Evolutionary conservation across 2,888 invertebrate species (phyloP).

Genomic region (Myopa testacea): DNA sequence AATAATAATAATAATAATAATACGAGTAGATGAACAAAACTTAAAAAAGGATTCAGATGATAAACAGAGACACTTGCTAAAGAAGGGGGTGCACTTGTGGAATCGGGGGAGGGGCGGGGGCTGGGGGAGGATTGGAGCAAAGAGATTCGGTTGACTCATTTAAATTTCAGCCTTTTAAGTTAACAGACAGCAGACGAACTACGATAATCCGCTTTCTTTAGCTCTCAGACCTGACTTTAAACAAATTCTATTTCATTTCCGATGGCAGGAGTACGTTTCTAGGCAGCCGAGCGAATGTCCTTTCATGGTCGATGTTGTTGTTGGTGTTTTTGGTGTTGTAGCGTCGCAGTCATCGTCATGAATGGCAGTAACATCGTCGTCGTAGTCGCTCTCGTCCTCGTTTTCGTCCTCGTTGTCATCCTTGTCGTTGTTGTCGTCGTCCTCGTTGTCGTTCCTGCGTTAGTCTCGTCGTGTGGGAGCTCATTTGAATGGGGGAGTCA

Average conservation of each 20-base stretch:
- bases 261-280: background rate
- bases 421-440: background rate
- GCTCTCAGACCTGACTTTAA: background rate
- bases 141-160: background rate
- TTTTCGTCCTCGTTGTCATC: conserved; percentile 40
- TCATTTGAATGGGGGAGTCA: background rate
- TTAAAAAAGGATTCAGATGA: background rate
- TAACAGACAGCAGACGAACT: background rate
- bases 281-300: conserved; percentile 57
- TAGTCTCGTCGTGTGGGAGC: conserved; percentile 8
- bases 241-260: background rate
- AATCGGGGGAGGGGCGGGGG: background rate
- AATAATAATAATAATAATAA: too few relatives aligned
- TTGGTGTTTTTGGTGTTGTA: conserved; percentile 33
- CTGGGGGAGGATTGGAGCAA: background rate
- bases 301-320: conserved; percentile 60
- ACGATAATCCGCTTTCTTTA: conserved; percentile 3
- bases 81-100: background rate
- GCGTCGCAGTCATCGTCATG: conserved; percentile 30
- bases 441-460: background rate
- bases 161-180: background rate
- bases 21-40: background rate
- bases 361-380: conserved; percentile 18
- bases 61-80: background rate
- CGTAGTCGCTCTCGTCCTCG: background rate